phyloP scores from a whole-genome alignment of 2,888 invertebrate species.

The Autographa gamma region DNA sequence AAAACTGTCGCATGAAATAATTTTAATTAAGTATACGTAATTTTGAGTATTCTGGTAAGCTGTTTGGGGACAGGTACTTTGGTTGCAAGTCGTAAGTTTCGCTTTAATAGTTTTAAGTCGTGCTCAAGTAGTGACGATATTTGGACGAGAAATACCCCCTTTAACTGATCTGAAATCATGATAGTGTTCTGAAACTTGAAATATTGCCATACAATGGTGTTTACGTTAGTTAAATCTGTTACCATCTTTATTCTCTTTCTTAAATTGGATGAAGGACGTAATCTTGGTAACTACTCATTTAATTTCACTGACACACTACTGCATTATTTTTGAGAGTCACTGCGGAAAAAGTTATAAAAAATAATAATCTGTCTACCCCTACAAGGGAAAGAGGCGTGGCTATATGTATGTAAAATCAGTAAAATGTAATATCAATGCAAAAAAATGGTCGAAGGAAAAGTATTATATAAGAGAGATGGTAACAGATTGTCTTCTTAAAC shows the following conservation, averaged over 20 bases:
- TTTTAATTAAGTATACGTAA: conserved; percentile 46
- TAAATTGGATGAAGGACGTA: too few relatives aligned
- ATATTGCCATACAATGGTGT: not conserved
- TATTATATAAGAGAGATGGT: not conserved
- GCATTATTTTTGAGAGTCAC: too few relatives aligned
- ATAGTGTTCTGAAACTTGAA: not conserved
- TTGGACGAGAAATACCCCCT: conserved; percentile 7
- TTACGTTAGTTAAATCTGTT: not conserved
- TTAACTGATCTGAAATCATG: conserved; percentile 13
- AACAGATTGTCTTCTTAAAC: not conserved
- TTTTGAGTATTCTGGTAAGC: conserved; percentile 44
- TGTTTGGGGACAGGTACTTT: conserved; percentile 30
- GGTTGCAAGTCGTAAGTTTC: not conserved
- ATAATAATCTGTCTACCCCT: too few relatives aligned
- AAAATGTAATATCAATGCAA: too few relatives aligned
- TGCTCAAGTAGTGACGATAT: conserved; percentile 29
- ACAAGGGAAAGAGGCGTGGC: too few relatives aligned
- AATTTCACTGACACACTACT: too few relatives aligned
- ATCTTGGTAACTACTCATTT: too few relatives aligned
- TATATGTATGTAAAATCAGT: too few relatives aligned
- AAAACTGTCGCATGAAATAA: conserved; percentile 49
- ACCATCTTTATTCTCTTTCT: not conserved
- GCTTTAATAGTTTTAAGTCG: conserved; percentile 27
- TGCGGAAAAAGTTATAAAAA: too few relatives aligned
- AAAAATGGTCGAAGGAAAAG: too few relatives aligned